Evolutionary conservation across 2,888 invertebrate genomes (phyloP).

Genomic region (Drosophila maculinotata): DNA sequence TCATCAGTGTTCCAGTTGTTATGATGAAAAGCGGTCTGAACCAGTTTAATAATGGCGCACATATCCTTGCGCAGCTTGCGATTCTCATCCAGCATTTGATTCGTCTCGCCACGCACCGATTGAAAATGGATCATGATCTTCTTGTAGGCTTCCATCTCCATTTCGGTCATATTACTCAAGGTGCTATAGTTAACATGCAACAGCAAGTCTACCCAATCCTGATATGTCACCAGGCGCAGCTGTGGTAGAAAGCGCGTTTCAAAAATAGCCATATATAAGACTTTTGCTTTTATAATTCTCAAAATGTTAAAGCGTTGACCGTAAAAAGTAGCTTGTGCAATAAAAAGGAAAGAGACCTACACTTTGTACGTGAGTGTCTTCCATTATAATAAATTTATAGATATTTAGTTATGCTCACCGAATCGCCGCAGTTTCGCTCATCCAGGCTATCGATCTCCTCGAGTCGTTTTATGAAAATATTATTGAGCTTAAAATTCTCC

Average conservation of each 20-base stretch:
- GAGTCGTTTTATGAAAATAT: slow-evolving; percentile 88
- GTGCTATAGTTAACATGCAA: slow-evolving; percentile 88
- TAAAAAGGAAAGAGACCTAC: no score
- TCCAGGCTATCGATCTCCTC: slow-evolving; percentile 86
- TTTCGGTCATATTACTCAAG: slow-evolving; percentile 87
- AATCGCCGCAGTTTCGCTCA: slow-evolving; percentile 83
- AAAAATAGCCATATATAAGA: neutral
- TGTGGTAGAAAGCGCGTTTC: no score
- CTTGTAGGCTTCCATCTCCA: slow-evolving; percentile 87
- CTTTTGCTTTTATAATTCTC: no score
- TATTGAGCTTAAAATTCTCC: slow-evolving; percentile 86
- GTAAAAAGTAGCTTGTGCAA: no score
- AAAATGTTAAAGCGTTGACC: no score
- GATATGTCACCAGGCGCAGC: slow-evolving; percentile 88
- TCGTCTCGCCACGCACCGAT: slow-evolving; percentile 57
- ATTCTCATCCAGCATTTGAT: slow-evolving; percentile 63
- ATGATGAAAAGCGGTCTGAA: slow-evolving; percentile 84
- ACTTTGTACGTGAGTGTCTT: no score
- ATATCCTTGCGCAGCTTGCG: slow-evolving; percentile 82
- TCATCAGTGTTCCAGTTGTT: slow-evolving; percentile 84
- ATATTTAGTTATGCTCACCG: slow-evolving; percentile 55
- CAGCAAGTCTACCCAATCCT: slow-evolving; percentile 88
- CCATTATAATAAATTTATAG: no score
- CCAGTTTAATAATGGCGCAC: slow-evolving; percentile 85
- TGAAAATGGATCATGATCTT: slow-evolving; percentile 86